These are phyloP conservation scores for Pegea sp. DNA, from an alignment of 23 tunicate genomes.

Conservation along the genomic window DNA sequence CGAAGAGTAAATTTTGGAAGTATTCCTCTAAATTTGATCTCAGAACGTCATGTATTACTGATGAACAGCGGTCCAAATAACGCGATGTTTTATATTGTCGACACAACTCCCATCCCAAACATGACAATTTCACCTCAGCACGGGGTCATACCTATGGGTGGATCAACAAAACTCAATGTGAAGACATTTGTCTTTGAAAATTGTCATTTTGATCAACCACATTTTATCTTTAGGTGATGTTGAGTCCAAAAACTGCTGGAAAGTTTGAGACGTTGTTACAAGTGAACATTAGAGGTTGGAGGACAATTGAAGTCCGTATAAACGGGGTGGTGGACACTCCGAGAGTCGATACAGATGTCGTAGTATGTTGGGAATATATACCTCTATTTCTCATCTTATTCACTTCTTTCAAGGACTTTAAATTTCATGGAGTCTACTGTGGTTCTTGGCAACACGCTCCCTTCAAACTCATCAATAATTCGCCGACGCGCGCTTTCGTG, in stretches of 20 bases:
- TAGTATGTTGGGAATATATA: not conserved
- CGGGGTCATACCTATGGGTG: conserved; percentile 92
- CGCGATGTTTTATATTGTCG: conserved; percentile 86
- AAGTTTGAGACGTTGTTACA: no score
- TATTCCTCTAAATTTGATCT: conserved; percentile 66
- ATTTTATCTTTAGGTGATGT: not conserved
- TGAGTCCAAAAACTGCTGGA: not conserved
- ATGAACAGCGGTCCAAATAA: conserved; percentile 52
- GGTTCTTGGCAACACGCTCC: conserved; percentile 28
- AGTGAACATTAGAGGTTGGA: not conserved
- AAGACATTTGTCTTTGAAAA: no score
- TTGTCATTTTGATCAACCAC: not conserved
- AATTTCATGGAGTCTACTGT: conserved; percentile 76
- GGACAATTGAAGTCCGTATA: not conserved
- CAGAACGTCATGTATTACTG: conserved; percentile 47
- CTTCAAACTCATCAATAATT: conserved; percentile 46
- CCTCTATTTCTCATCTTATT: not conserved
- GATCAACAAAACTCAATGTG: conserved; percentile 74
- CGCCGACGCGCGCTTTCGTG: conserved; percentile 53
- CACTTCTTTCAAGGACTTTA: conserved; percentile 37
- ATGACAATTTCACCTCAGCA: conserved; percentile 78
- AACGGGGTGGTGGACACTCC: not conserved
- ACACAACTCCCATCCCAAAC: conserved; percentile 78
- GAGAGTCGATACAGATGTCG: not conserved
- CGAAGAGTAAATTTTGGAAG: conserved; percentile 55